Evolutionary conservation across 1,140 invertebrate genomes (phyloP).

Genomic region (Tetragonula clypearis): DNA sequence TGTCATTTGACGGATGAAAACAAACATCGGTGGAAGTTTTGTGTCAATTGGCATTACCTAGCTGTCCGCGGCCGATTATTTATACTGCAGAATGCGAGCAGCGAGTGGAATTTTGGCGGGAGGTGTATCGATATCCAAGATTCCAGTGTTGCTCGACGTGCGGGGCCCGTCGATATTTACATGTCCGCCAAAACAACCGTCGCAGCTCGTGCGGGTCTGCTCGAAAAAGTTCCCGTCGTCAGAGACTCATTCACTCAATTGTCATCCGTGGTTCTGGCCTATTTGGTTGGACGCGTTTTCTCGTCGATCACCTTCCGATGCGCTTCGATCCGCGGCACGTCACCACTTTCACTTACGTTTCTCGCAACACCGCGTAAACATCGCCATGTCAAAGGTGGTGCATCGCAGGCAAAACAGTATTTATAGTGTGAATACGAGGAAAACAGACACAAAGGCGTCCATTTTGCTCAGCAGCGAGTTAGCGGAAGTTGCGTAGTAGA

Average conservation of each 20-base stretch:
- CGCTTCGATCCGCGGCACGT: slow-evolving; percentile 48
- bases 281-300: slow-evolving; percentile 76
- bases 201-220: slow-evolving; percentile 17
- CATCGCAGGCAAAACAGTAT: slow-evolving; percentile 72
- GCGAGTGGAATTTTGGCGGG: slow-evolving; percentile 67
- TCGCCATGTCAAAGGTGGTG: slow-evolving; percentile 69
- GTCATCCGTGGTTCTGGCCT: slow-evolving; percentile 79
- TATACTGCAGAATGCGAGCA: slow-evolving; percentile 64
- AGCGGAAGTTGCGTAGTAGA: slow-evolving; percentile 80
- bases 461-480: slow-evolving; percentile 80
- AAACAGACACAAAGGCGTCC: slow-evolving; percentile 83
- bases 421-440: slow-evolving; percentile 79
- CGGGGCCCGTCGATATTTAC: slow-evolving; percentile 10
- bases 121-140: slow-evolving; percentile 51
- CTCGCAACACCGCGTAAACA: slow-evolving; percentile 69
- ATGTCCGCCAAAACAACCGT: slow-evolving; percentile 22
- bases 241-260: slow-evolving; percentile 75
- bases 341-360: slow-evolving; percentile 64
- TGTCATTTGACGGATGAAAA: neutral
- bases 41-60: slow-evolving; percentile 67
- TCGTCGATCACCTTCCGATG: slow-evolving; percentile 53
- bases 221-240: slow-evolving; percentile 52
- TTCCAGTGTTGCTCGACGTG: slow-evolving; percentile 8
- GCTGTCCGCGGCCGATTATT: slow-evolving; percentile 65
- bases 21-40: slow-evolving; percentile 31